Evolutionary conservation across 1,140 invertebrate genomes (phyloP).

Genomic region (Trichoplusia ni): DNA sequence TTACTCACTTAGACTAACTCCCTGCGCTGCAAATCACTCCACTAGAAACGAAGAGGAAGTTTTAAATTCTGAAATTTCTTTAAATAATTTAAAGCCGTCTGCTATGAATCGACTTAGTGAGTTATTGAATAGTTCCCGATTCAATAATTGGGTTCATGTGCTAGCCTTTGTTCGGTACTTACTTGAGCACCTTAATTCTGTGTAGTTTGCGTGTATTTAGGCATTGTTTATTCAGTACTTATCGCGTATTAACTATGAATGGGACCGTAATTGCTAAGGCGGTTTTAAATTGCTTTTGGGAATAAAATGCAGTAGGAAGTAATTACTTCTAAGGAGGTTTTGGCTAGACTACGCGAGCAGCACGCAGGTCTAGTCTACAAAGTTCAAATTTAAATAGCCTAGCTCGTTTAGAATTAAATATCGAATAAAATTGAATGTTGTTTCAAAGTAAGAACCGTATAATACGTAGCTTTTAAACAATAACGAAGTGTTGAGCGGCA

Average conservation of each 20-base stretch:
- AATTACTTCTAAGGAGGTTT: background rate
- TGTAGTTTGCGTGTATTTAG: too few species aligned
- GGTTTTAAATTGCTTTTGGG: background rate
- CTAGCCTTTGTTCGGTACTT: slow-evolving; percentile 23
- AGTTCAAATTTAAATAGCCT: too few species aligned
- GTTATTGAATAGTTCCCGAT: slow-evolving; percentile 35
- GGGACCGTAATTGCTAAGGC: background rate
- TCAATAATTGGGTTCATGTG: slow-evolving; percentile 24
- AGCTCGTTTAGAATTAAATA: too few species aligned
- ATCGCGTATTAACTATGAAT: background rate
- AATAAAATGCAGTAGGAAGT: slow-evolving; percentile 2
- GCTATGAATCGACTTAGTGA: slow-evolving; percentile 53
- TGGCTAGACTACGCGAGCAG: too few species aligned
- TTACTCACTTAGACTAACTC: slow-evolving; percentile 77
- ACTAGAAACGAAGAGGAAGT: slow-evolving; percentile 63
- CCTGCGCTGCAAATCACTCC: slow-evolving; percentile 70
- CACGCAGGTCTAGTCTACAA: too few species aligned
- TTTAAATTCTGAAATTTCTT: slow-evolving; percentile 60
- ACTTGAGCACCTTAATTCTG: background rate
- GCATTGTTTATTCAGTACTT: too few species aligned
- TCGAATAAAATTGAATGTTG: too few species aligned
- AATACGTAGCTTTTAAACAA: too few species aligned
- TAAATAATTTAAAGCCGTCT: slow-evolving; percentile 68
- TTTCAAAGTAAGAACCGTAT: too few species aligned
- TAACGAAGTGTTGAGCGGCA: too few species aligned